These are phyloP conservation scores for Cichladusa arquata DNA, from an alignment of 2,113 vertebrate genomes.

Conservation along the genomic window DNA sequence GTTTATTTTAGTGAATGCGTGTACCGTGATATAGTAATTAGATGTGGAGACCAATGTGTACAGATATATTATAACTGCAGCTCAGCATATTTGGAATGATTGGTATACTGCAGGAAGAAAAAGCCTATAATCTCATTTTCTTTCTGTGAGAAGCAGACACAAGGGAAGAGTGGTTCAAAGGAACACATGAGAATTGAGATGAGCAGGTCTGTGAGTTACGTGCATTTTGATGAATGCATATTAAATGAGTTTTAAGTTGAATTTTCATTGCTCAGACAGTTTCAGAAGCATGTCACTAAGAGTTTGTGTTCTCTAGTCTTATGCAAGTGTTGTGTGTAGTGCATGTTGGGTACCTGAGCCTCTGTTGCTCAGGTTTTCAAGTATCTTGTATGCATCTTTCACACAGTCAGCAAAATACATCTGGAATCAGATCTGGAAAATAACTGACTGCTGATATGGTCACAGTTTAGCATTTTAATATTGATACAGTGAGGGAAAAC, in stretches of 20 bases:
- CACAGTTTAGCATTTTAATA: neutral
- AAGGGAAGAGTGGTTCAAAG: neutral
- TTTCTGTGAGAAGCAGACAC: neutral
- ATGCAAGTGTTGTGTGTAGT: neutral
- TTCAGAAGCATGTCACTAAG: neutral
- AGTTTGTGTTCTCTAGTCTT: neutral
- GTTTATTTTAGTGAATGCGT: neutral
- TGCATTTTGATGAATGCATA: neutral
- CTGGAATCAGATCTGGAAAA: neutral
- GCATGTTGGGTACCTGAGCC: neutral
- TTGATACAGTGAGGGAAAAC: neutral
- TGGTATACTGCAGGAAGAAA: neutral
- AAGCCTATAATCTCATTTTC: neutral
- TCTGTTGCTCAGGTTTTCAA: neutral
- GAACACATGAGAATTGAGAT: neutral
- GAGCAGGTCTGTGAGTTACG: neutral
- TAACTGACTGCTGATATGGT: neutral
- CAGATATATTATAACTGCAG: neutral
- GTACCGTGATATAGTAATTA: neutral
- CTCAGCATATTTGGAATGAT: neutral
- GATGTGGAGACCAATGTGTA: fast-evolving
- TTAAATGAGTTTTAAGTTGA: neutral
- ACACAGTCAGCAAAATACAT: neutral
- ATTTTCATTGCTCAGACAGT: neutral
- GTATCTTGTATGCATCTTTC: neutral